These are phyloP conservation scores for Dynastes maya DNA, from an alignment of 2,888 invertebrate genomes.

Conservation along the genomic window DNA sequence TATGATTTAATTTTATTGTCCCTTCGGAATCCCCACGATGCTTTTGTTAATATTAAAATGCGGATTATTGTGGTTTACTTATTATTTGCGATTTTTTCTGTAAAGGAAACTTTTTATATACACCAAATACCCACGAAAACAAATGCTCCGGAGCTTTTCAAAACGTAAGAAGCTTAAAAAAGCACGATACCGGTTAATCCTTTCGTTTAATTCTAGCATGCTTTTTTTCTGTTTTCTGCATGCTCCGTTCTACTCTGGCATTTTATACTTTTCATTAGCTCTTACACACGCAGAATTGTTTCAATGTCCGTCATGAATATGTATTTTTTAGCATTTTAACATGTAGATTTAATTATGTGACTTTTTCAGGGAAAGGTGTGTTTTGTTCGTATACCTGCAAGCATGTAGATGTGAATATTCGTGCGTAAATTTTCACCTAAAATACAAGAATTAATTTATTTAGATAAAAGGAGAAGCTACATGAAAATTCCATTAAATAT, in stretches of 20 bases:
- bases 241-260: conserved; percentile 28
- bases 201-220: conserved; percentile 29
- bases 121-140: background rate
- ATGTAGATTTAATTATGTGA: conserved; percentile 48
- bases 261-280: conserved; percentile 42
- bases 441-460: conserved; percentile 25
- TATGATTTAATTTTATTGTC: too few relatives aligned
- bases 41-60: background rate
- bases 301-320: conserved; percentile 49
- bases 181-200: conserved; percentile 20
- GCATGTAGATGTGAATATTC: background rate
- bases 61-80: too few relatives aligned
- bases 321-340: conserved; percentile 48
- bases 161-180: conserved; percentile 6
- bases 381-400: background rate
- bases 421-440: conserved; percentile 16
- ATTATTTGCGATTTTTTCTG: too few relatives aligned
- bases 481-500: conserved; percentile 36
- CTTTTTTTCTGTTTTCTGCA: conserved; percentile 14
- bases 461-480: conserved; percentile 25
- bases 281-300: conserved; percentile 40
- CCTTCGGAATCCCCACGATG: too few relatives aligned
- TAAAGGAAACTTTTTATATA: background rate
- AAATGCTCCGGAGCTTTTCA: background rate
- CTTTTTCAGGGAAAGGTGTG: conserved; percentile 22